Evolutionary conservation across 2,113 vertebrate genomes (phyloP), one percentile per base, ranked within the genome.

Genomic region (Nettapus auritus): DNA sequence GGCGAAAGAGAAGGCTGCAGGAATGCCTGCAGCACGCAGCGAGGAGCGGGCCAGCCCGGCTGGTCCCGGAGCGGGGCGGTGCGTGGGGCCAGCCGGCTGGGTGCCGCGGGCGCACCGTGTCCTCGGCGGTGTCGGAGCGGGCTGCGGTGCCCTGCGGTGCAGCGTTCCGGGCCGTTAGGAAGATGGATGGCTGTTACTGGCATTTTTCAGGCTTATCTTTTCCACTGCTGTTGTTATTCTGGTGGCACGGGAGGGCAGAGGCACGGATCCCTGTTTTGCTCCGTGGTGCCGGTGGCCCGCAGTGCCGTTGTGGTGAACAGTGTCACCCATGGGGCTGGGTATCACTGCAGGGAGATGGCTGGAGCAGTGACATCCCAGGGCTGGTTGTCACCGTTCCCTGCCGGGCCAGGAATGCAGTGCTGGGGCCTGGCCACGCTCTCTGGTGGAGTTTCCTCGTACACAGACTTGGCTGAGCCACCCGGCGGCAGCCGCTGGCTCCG

Each of bases 51-150:
- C 26, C 48, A 52, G 68, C 25, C n/a, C 44, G 23, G 23, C 55
- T 1, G 0, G 8, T 48, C n/a, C 67, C n/a, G 79, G 62, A 56
- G 67, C 26, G 13, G 68, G 15, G 12, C 0, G 3, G 1, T 33
- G 77, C 52, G 10, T 0, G 0, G 64, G 42, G 38, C 36, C 89
- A 78, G 46, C 46, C 23, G 50, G 50, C 50, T 52, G 50, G 50
- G 50, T 33, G 56, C 56, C 31, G 36, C 59, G 34, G 59, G 59
- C n/a, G 3, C 59, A 34, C 59, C 13, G 9, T 34, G 34, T 36
- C n/a, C 59, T 57, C 33, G 20, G 56, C 23, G 59, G n/a, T 15
- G 59, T 34, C 6, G 14, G 59, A n/a, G 13, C 22, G 23, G 21
- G 13, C n/a, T 62, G 13, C 15, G 53, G 36, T 12, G 14, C 38